Conservation (phyloP, 2,113 vertebrate species). For the Monopterus albus region DNA sequence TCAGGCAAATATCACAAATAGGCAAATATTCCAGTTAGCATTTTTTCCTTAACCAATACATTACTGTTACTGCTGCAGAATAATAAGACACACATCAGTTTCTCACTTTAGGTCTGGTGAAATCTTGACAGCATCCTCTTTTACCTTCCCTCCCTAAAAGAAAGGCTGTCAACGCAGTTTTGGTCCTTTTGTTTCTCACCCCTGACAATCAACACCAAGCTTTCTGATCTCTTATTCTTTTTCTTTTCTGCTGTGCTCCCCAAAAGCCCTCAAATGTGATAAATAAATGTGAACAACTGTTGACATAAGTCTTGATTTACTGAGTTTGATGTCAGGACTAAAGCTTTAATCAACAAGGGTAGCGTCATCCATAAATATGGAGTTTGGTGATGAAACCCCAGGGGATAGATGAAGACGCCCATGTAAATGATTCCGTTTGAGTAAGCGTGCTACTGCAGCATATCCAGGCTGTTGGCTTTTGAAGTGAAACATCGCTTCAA, state of each 20-base stretch:
- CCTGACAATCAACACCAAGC: slow-evolving; percentile 25
- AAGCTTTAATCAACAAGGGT: slow-evolving; percentile 43
- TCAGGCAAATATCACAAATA: slow-evolving; percentile 36
- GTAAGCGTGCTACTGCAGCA: neutral
- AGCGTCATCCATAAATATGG: slow-evolving; percentile 37
- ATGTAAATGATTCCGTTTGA: slow-evolving; percentile 31
- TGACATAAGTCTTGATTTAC: slow-evolving; percentile 36
- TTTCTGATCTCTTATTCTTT: slow-evolving; percentile 54
- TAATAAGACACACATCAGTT: slow-evolving; percentile 28
- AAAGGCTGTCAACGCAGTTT: neutral
- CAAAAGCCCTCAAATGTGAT: slow-evolving; percentile 24
- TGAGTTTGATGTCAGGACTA: slow-evolving; percentile 24
- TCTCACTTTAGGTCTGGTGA: slow-evolving; percentile 6
- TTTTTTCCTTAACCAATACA: slow-evolving; percentile 19
- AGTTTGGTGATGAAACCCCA: slow-evolving; percentile 26
- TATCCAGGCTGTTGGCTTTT: slow-evolving; percentile 2
- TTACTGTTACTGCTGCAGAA: slow-evolving; percentile 28
- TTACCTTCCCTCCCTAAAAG: neutral
- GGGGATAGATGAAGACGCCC: neutral
- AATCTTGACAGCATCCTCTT: slow-evolving; percentile 14
- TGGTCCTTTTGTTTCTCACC: slow-evolving; percentile 28
- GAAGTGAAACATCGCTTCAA: neutral
- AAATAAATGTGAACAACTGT: slow-evolving; percentile 57
- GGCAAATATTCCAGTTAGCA: slow-evolving; percentile 10
- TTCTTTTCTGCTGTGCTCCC: slow-evolving; percentile 16